A percentile compares a stretch with the other conserved stretches of the same genome.
phyloP scores from a whole-genome alignment of 2,888 invertebrate species.

The Oligia fasciuncula region DNA sequence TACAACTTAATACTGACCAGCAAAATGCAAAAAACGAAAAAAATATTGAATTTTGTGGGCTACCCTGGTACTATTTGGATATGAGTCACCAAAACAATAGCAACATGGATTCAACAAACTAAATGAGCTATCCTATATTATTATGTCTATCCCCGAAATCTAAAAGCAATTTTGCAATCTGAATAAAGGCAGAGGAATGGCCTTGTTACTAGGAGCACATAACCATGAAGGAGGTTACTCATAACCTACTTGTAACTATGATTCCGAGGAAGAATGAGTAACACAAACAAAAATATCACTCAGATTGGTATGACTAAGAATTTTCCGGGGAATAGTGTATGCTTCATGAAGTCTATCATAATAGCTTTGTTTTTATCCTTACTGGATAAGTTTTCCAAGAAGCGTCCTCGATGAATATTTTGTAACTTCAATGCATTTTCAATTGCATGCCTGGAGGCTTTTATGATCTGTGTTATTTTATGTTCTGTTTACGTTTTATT shows the following conservation, averaged over 20 bases:
- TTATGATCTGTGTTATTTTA: no score
- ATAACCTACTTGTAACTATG: slow-evolving; percentile 52
- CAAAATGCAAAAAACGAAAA: no score
- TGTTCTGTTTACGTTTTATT: no score
- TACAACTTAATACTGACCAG: no score
- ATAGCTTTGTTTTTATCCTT: slow-evolving; percentile 27
- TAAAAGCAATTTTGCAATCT: slow-evolving; percentile 25
- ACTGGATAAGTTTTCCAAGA: slow-evolving; percentile 2
- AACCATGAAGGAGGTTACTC: slow-evolving; percentile 33
- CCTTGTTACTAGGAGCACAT: slow-evolving; percentile 36
- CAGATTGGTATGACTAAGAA: slow-evolving; percentile 56
- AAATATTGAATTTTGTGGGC: no score
- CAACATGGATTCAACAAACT: background rate
- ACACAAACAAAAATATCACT: slow-evolving; percentile 51
- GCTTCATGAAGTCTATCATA: slow-evolving; percentile 5
- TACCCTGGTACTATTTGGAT: background rate
- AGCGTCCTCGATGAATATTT: background rate
- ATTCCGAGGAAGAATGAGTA: slow-evolving; percentile 56
- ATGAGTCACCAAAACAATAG: background rate
- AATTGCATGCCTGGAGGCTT: no score
- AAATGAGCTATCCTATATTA: background rate
- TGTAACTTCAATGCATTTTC: background rate
- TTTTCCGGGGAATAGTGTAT: slow-evolving; percentile 26
- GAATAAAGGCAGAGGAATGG: slow-evolving; percentile 36
- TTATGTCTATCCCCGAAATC: background rate